Evolutionary conservation across 2,888 invertebrate genomes (phyloP).

Genomic region (Cataglyphis rosenhaueri): DNA sequence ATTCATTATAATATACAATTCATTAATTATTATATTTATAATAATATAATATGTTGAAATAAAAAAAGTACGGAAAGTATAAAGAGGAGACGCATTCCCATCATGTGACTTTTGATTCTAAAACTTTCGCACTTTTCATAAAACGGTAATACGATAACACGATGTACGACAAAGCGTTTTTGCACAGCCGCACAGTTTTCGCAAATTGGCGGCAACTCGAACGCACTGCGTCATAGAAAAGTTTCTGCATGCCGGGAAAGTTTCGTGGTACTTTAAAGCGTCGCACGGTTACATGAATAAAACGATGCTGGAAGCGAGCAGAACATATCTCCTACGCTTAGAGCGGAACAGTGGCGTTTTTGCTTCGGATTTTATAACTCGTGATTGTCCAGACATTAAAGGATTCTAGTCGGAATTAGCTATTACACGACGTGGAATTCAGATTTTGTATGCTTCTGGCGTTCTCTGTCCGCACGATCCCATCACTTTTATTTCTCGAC

Average conservation of each 20-base stretch:
- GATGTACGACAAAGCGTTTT: slow-evolving; percentile 13
- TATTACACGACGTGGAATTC: slow-evolving; percentile 72
- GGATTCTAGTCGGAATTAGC: slow-evolving; percentile 66
- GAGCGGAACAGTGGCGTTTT: slow-evolving; percentile 60
- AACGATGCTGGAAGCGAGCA: slow-evolving; percentile 52
- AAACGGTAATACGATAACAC: slow-evolving; percentile 1
- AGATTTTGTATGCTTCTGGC: slow-evolving; percentile 67
- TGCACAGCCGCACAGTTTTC: background rate
- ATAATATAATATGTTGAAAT: background rate
- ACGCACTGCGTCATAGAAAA: slow-evolving; percentile 36
- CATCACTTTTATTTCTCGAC: slow-evolving; percentile 18
- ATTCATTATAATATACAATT: too few relatives aligned
- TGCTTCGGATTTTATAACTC: slow-evolving; percentile 72
- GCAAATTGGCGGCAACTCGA: slow-evolving; percentile 46
- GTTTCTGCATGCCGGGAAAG: slow-evolving; percentile 48
- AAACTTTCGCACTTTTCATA: background rate
- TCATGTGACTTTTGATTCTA: background rate
- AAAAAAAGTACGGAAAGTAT: background rate
- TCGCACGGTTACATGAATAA: slow-evolving; percentile 52
- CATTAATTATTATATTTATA: background rate
- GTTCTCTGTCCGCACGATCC: slow-evolving; percentile 15
- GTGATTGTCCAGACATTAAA: slow-evolving; percentile 71
- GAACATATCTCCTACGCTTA: slow-evolving; percentile 49
- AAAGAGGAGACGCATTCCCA: background rate
- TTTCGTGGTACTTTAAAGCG: slow-evolving; percentile 39